phyloP scores from a whole-genome alignment of 2,888 invertebrate species.

The Andricus curvator region DNA sequence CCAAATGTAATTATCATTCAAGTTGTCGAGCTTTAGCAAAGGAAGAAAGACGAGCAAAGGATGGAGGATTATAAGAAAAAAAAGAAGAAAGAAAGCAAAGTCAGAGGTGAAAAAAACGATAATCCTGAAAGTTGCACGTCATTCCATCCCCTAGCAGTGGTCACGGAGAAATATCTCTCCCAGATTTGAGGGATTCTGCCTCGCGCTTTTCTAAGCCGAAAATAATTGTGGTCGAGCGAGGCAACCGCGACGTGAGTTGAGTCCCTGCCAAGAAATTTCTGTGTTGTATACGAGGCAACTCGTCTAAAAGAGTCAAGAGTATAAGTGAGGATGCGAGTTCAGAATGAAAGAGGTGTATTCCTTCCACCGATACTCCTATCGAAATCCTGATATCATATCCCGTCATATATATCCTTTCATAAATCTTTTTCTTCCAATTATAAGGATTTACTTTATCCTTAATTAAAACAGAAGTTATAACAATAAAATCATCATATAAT shows the following conservation, averaged over 20 bases:
- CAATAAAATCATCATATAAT: too few relatives aligned
- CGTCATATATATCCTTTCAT: background rate
- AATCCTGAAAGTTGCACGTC: slow-evolving; percentile 44
- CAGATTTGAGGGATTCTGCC: slow-evolving; percentile 61
- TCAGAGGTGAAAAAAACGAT: slow-evolving; percentile 51
- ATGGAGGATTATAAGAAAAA: slow-evolving; percentile 32
- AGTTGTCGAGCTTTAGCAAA: slow-evolving; percentile 44
- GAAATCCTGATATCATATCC: slow-evolving; percentile 22
- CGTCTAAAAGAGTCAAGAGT: slow-evolving; percentile 12
- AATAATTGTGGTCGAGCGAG: slow-evolving; percentile 68
- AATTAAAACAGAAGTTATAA: too few relatives aligned
- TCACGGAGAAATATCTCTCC: slow-evolving; percentile 52
- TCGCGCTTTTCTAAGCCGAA: slow-evolving; percentile 67
- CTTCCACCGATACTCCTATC: background rate
- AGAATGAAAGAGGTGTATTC: slow-evolving; percentile 17
- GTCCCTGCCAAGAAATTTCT: slow-evolving; percentile 66
- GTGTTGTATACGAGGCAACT: slow-evolving; percentile 22
- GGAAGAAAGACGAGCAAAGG: slow-evolving; percentile 40
- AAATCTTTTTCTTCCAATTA: slow-evolving; percentile 14
- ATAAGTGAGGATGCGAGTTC: slow-evolving; percentile 37
- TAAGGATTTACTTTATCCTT: background rate
- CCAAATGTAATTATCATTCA: slow-evolving; percentile 7
- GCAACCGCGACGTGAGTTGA: slow-evolving; percentile 65
- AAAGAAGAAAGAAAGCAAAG: slow-evolving; percentile 38
- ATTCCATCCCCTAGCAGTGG: slow-evolving; percentile 48